Evolutionary conservation across 2,888 invertebrate species (phyloP).

Genomic region (Oconnorella tubifera): DNA sequence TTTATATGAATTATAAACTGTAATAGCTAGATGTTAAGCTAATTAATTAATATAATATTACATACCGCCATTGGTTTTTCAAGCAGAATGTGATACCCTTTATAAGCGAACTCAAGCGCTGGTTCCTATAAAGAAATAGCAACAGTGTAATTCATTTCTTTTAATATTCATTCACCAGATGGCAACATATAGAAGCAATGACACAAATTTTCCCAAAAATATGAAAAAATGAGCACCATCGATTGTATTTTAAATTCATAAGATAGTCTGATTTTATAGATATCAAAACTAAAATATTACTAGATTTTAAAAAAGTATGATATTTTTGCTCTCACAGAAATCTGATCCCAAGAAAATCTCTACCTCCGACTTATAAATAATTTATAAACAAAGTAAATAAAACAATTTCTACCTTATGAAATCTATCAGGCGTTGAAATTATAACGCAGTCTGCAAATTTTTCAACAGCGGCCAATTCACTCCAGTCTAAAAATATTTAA

Average conservation of each 20-base stretch:
- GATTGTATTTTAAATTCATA: no score
- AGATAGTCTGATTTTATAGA: no score
- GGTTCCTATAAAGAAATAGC: constrained; percentile 44
- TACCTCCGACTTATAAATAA: no score
- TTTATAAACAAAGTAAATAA: no score
- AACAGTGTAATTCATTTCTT: no score
- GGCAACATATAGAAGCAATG: neutral
- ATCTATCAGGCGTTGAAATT: constrained; percentile 51
- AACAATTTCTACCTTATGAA: constrained; percentile 54
- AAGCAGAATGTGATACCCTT: constrained; percentile 57
- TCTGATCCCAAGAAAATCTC: no score
- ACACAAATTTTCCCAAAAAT: neutral
- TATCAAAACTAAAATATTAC: no score
- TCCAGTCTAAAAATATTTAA: constrained; percentile 21
- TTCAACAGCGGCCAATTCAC: constrained; percentile 30
- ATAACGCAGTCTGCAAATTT: constrained; percentile 55
- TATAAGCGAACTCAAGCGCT: constrained; percentile 53
- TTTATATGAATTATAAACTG: neutral
- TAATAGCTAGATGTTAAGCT: neutral
- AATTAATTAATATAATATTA: no score
- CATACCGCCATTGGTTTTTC: constrained; percentile 59
- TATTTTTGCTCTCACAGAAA: no score
- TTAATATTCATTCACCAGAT: no score
- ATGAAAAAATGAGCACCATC: no score
- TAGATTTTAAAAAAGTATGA: no score